A percentile compares a stretch with the other conserved stretches of the same genome.
Evolutionary conservation across 2,113 vertebrate species (phyloP).

Genomic region (Malurus alboscapulatus): DNA sequence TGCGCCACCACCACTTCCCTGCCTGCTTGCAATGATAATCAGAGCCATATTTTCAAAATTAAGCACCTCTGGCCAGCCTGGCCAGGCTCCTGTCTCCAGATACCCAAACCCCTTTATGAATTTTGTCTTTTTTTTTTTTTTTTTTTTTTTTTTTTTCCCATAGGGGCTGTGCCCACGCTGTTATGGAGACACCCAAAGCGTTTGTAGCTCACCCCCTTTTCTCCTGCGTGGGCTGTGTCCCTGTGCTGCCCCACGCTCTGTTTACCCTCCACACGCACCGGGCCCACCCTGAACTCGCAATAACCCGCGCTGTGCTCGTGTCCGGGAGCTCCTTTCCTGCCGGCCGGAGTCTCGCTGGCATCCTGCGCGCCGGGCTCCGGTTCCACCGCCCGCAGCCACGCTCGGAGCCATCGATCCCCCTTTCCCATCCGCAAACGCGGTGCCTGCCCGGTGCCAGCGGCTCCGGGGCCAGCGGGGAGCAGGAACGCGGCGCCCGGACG

Average conservation of each 20-base stretch:
- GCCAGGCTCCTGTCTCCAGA: not conserved
- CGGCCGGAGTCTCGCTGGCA: not conserved
- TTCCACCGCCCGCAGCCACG: not conserved
- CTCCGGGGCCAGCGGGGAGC: not conserved
- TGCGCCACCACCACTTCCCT: not conserved
- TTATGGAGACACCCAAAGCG: not conserved
- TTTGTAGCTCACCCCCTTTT: too few relatives aligned
- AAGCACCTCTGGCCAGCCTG: not conserved
- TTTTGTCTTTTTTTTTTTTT: too few relatives aligned
- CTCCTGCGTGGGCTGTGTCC: fast-evolving
- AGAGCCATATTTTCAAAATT: not conserved
- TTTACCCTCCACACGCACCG: not conserved
- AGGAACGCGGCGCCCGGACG: not conserved
- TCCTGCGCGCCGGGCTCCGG: not conserved
- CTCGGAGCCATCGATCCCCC: not conserved
- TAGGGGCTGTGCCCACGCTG: fast-evolving
- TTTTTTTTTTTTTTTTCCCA: too few relatives aligned
- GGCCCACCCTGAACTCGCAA: not conserved
- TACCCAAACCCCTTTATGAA: not conserved
- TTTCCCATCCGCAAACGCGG: not conserved
- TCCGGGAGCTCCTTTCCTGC: not conserved
- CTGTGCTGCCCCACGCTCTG: fast-evolving
- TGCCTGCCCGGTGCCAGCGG: not conserved
- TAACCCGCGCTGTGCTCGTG: not conserved
- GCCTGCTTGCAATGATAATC: not conserved